Conservation (phyloP, 2,113 vertebrate genomes). For the Garra rufa region DNA sequence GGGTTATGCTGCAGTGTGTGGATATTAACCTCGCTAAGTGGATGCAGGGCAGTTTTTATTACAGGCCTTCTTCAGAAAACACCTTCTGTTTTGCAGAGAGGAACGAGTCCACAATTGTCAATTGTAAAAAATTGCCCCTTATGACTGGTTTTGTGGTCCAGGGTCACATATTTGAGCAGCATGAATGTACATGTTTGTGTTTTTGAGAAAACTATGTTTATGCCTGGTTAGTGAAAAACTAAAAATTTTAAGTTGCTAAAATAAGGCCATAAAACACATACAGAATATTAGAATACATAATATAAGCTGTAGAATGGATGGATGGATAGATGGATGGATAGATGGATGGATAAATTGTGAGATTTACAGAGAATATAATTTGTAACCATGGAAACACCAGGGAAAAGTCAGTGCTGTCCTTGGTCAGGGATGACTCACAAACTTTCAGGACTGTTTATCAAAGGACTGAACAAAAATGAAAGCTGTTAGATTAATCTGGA, state of each 20-base stretch:
- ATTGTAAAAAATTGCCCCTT: too few relatives aligned
- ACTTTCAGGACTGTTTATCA: conserved; percentile 3
- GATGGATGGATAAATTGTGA: neutral
- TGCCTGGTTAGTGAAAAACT: too few relatives aligned
- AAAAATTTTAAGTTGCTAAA: too few relatives aligned
- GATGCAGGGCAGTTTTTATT: conserved; percentile 43
- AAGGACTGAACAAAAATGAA: neutral
- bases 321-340: neutral
- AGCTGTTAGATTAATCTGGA: neutral
- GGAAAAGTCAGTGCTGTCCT: conserved; percentile 21
- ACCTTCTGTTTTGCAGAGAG: neutral
- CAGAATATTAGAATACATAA: neutral
- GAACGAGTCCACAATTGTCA: too few relatives aligned
- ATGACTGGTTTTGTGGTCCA: too few relatives aligned
- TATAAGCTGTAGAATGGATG: neutral
- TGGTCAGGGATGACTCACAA: conserved; percentile 13
- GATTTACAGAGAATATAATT: neutral
- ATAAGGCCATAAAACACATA: too few relatives aligned
- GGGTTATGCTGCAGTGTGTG: conserved; percentile 20
- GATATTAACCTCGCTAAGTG: conserved; percentile 33
- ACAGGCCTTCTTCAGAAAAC: neutral
- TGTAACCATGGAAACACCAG: conserved; percentile 22
- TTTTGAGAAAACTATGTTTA: too few relatives aligned
- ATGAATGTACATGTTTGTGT: too few relatives aligned
- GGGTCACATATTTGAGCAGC: too few relatives aligned